Percentiles rank a stretch among this genome's conserved stretches.
phyloP scores from a whole-genome alignment of 2,888 invertebrate genomes.

The Penaeus monodon region DNA sequence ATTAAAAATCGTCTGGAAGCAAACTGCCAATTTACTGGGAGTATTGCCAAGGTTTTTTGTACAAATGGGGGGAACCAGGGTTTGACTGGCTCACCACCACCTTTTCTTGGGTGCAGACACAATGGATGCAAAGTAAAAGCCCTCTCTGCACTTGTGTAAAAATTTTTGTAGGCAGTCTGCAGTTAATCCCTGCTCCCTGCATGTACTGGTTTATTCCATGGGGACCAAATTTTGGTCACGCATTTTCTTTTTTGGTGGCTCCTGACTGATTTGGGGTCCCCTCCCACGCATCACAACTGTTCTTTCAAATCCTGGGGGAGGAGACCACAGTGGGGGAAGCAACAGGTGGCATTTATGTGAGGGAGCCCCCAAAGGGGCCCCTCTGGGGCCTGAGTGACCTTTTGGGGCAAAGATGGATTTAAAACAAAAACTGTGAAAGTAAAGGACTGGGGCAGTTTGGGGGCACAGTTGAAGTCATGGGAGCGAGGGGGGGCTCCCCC shows the following conservation, averaged over 20 bases:
- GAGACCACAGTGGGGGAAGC: constrained; percentile 54
- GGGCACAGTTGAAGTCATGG: constrained; percentile 16
- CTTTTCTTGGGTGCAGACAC: too few relatives aligned
- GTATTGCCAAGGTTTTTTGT: too few relatives aligned
- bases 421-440: constrained; percentile 37
- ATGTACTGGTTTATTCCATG: constrained; percentile 37
- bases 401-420: constrained; percentile 30
- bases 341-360: constrained; percentile 42
- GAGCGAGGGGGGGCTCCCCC: background rate
- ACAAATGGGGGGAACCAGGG: too few relatives aligned
- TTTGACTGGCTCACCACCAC: too few relatives aligned
- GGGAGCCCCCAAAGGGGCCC: background rate
- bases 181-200: constrained; percentile 1
- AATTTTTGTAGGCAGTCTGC: too few relatives aligned
- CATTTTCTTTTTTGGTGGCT: constrained; percentile 39
- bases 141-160: too few relatives aligned
- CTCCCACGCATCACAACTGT: constrained; percentile 45
- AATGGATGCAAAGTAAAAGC: too few relatives aligned
- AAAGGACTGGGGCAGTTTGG: constrained; percentile 36
- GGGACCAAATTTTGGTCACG: constrained; percentile 13
- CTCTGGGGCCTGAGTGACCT: constrained; percentile 29
- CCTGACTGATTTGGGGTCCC: constrained; percentile 28
- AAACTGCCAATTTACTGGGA: too few relatives aligned
- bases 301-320: constrained; percentile 37
- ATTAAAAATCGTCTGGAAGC: too few relatives aligned